Evolutionary conservation across 2,888 invertebrate genomes (phyloP), one percentile per base, ranked within the genome.

Genomic region (Corbicula japonica): DNA sequence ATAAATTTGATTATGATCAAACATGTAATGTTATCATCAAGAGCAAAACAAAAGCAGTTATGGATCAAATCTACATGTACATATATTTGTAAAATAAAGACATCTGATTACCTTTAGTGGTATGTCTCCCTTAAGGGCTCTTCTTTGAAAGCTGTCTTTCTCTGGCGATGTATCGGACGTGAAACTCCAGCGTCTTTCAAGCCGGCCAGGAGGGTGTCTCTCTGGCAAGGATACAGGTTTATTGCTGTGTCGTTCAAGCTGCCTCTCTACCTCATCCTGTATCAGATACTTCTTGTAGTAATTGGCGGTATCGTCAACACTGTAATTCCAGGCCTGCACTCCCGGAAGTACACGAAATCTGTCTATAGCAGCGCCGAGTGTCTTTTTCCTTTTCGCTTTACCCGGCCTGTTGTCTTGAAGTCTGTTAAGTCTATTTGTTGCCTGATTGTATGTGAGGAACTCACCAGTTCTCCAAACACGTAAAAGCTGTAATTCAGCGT

Each of bases 221-320:
- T 71, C 71, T n/a, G 76, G 76, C 2, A 76, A 41, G n/a, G 76
- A 76, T 6, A 28, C 28, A 1, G 60, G 56, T 28, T 63, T 35
- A 26, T 32, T 63, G 12, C 34, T 21, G 35, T 28, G 10, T 54
- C 26, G 52, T 5, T 12, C 66, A 15, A 66, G 30, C n/a, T 71
- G 34, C 6, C 34, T 71, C 21, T 76, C 80, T 58, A 82, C 38
- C 8, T 76, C 79, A 48, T 76, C 76, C 32, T 76, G 83, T 23
- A 83, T 73, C 4, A 83, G 35, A 63, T 83, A 83, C 28, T 79
- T 79, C 50, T 65, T 69, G 28, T 79, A 83, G 41, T 61, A 83
- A 60, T 73, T 76, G 4, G 50, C 72, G 3, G 65, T 32, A 3
- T 79, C 83, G 44, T 76, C 68, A 18, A 76, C 48, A 30, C 48